A percentile compares a stretch with the other conserved stretches of the same genome.
Conservation (phyloP, 2,797 vertebrate species). For the Gallinago nigripennis region DNA sequence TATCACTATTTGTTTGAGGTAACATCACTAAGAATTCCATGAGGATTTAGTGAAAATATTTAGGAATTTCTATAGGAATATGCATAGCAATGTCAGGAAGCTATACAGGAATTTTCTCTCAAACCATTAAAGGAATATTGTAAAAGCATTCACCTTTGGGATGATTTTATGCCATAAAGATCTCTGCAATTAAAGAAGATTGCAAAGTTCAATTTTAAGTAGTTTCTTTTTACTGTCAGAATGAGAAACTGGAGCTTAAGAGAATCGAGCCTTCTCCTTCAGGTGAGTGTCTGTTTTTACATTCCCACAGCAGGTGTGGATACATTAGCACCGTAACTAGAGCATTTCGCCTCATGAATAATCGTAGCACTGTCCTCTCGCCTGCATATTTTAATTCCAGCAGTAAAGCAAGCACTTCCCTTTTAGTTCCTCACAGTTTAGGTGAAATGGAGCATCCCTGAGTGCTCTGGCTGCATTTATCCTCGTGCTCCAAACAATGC, state of each 20-base stretch:
- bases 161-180: not conserved
- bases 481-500: not conserved
- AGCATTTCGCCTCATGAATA: not conserved
- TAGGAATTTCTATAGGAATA: not conserved
- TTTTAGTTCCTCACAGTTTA: not conserved
- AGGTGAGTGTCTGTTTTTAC: not conserved
- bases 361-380: not conserved
- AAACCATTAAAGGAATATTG: not conserved
- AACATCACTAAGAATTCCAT: not conserved
- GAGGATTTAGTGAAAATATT: not conserved
- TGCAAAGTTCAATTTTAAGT: not conserved
- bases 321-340: not conserved
- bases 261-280: not conserved
- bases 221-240: not conserved
- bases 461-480: not conserved
- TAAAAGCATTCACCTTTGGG: not conserved
- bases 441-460: not conserved
- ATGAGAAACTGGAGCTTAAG: not conserved
- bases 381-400: not conserved
- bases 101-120: not conserved
- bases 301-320: not conserved
- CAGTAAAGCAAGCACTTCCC: not conserved
- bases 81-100: not conserved
- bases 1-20: not conserved
- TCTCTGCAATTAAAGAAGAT: not conserved